Evolutionary conservation across 2,888 invertebrate genomes (phyloP).

Genomic region (Hololepta plana): DNA sequence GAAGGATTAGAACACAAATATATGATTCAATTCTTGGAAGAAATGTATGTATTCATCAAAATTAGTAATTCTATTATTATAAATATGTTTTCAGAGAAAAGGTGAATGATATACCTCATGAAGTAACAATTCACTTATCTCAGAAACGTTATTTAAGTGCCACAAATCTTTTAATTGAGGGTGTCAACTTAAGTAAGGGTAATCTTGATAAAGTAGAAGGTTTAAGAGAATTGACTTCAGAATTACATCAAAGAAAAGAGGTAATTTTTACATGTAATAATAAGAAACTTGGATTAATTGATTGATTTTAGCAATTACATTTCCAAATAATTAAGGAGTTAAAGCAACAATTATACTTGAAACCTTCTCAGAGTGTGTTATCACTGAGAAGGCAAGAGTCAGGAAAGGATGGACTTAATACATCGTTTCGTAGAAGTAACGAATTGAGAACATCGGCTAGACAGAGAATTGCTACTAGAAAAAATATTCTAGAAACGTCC

Average conservation of each 20-base stretch:
- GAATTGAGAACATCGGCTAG: slow-evolving; percentile 37
- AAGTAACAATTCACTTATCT: slow-evolving; percentile 41
- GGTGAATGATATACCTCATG: slow-evolving; percentile 53
- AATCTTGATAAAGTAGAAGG: slow-evolving; percentile 70
- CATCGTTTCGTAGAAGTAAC: slow-evolving; percentile 38
- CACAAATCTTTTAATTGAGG: slow-evolving; percentile 61
- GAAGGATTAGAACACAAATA: slow-evolving; percentile 94
- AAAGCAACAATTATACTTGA: slow-evolving; percentile 46
- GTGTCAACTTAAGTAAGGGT: slow-evolving; percentile 46
- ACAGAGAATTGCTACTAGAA: slow-evolving; percentile 33
- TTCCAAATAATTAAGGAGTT: slow-evolving; percentile 51
- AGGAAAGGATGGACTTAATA: slow-evolving; percentile 25
- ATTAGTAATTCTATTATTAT: slow-evolving; percentile 1
- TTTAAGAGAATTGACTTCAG: slow-evolving; percentile 56
- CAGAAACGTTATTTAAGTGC: slow-evolving; percentile 72
- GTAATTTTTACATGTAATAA: slow-evolving; percentile 17
- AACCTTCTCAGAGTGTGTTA: slow-evolving; percentile 24
- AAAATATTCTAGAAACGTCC: slow-evolving; percentile 31
- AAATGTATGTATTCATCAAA: slow-evolving; percentile 46
- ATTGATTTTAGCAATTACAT: slow-evolving; percentile 38
- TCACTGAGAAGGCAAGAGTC: slow-evolving; percentile 42
- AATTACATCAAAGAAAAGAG: slow-evolving; percentile 46
- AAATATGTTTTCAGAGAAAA: slow-evolving; percentile 39
- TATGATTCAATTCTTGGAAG: slow-evolving; percentile 70
- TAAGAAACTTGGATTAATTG: slow-evolving; percentile 7